Evolutionary conservation across 1,140 invertebrate species (phyloP), one percentile per base, ranked within the genome.

Genomic region (Copidosoma floridanum): DNA sequence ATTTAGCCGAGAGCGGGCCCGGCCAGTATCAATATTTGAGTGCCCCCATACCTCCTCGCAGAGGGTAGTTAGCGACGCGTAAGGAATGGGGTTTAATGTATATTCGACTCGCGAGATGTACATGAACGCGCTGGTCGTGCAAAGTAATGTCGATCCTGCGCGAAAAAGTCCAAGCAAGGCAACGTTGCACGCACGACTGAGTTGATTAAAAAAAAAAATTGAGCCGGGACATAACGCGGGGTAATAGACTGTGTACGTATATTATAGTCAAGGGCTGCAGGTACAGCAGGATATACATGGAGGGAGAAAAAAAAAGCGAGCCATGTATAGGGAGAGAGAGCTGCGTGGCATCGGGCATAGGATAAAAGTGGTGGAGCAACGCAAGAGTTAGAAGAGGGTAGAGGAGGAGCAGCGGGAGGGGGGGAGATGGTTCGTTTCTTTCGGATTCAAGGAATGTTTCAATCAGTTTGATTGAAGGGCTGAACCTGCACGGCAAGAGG

Each of bases 391-490:
- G 55, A 66, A 47, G 41, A 68, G 26, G 61, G 54, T 6, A 54
- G 38, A 46, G 12, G 37, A 35, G 57, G 37, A 26, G 47, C 35
- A n/a, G n/a, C 3, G 61, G 27, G 43, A 27, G 38, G 1, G 7
- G 54, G 20, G 54, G 2, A 61, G 64, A 65, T 68, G 72, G 71
- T 78, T 79, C 77, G 78, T 81, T 81, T 81, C 78, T 81, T 81
- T 81, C 77, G 77, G 76, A 81, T 81, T 80, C 77, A 79, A 80
- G 77, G 77, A 80, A 79, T 80, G 77, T 81, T 81, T 80, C 79
- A 81, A 81, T 80, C 77, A 81, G 77, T 81, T 81, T 81, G 78
- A 81, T 81, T 81, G 78, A 81, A 81, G 77, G 78, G 78, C 78
- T 80, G 77, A 78, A 74, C 7, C 21, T 10, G 74, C 69, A 75